These are phyloP conservation scores for Falco berigora DNA, from an alignment of 2,797 vertebrate species.

Conservation along the genomic window DNA sequence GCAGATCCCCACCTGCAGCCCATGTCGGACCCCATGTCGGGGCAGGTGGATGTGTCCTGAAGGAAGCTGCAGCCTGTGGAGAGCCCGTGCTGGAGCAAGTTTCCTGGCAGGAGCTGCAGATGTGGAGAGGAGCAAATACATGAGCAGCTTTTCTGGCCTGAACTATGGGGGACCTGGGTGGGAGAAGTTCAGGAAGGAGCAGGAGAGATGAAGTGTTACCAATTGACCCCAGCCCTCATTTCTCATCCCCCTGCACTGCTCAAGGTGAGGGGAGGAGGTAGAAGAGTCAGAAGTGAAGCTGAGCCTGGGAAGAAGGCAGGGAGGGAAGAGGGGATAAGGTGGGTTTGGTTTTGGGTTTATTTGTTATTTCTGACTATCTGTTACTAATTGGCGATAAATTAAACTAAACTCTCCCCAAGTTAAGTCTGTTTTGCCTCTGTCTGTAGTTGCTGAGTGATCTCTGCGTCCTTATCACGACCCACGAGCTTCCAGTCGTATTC, in stretches of 20 bases:
- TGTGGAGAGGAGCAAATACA: fast-evolving
- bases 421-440: background rate
- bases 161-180: background rate
- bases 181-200: background rate
- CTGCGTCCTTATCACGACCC: background rate
- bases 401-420: background rate
- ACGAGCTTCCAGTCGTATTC: background rate
- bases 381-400: background rate
- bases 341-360: background rate
- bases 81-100: background rate
- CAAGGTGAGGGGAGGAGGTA: background rate
- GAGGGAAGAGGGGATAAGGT: background rate
- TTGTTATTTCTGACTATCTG: background rate
- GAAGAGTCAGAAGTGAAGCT: background rate
- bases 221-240: background rate
- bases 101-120: background rate
- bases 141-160: background rate
- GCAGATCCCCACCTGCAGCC: too few relatives aligned
- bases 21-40: too few relatives aligned
- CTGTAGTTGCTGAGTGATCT: background rate
- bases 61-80: background rate
- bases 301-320: background rate
- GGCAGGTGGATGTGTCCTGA: too few relatives aligned
- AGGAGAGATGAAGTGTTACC: background rate
- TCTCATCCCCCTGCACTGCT: fast-evolving